Conservation (phyloP, 1,140 invertebrate species). For the Drosophila bifasciata region DNA sequence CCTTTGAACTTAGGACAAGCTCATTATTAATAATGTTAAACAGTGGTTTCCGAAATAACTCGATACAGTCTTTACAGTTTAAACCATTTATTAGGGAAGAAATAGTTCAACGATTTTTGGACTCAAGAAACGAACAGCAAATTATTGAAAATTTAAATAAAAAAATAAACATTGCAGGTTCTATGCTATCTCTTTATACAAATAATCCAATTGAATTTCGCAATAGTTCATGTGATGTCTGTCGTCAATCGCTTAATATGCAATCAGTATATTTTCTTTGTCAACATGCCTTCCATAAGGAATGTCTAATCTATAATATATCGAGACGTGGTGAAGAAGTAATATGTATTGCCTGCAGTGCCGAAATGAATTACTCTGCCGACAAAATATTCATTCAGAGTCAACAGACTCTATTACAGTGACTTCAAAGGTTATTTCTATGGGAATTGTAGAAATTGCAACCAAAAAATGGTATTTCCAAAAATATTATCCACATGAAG, state of each 20-base stretch:
- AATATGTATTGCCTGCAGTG: slow-evolving; percentile 40
- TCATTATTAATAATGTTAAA: slow-evolving; percentile 53
- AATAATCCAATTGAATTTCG: slow-evolving; percentile 68
- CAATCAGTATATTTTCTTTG: slow-evolving; percentile 65
- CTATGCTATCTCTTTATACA: slow-evolving; percentile 30
- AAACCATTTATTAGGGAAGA: slow-evolving; percentile 41
- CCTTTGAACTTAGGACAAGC: slow-evolving; percentile 14
- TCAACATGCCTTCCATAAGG: slow-evolving; percentile 68
- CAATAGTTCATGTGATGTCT: slow-evolving; percentile 60
- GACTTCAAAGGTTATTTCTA: slow-evolving; percentile 40
- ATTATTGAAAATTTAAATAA: slow-evolving; percentile 31
- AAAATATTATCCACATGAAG: no score
- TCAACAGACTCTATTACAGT: slow-evolving; percentile 21
- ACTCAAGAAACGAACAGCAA: slow-evolving; percentile 10
- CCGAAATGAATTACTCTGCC: background rate
- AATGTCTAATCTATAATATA: slow-evolving; percentile 48
- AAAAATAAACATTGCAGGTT: slow-evolving; percentile 20
- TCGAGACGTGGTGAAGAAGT: slow-evolving; percentile 8
- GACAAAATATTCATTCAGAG: background rate
- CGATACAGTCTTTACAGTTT: slow-evolving; percentile 20
- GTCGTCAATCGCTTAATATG: slow-evolving; percentile 44
- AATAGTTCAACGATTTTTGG: slow-evolving; percentile 1
- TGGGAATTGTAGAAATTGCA: slow-evolving; percentile 20
- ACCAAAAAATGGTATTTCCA: background rate
- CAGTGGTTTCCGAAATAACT: slow-evolving; percentile 19